Percentiles rank a stretch among this genome's conserved stretches.
Evolutionary conservation across 2,797 vertebrate genomes (phyloP).

Genomic region (Cyclopterus lumpus): DNA sequence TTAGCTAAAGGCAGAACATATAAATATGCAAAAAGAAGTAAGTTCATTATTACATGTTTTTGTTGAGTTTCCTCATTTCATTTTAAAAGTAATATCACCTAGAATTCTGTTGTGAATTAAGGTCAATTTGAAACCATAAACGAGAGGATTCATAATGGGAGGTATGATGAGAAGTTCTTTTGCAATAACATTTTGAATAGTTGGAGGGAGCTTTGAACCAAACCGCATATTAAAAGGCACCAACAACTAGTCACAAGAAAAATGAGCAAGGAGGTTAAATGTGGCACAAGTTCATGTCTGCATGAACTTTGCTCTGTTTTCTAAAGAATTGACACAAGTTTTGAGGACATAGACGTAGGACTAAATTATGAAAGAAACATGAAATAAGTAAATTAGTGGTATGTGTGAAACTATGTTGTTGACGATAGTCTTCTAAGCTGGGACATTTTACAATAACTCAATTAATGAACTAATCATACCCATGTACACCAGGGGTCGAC

Average conservation of each 20-base stretch:
- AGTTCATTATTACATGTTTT: too few relatives aligned
- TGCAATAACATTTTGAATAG: conserved; percentile 34
- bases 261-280: conserved; percentile 35
- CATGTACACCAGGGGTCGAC: conserved; percentile 57
- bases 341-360: conserved; percentile 55
- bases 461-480: conserved; percentile 6
- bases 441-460: conserved; percentile 44
- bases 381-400: conserved; percentile 9
- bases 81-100: neutral
- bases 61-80: neutral
- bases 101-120: too few relatives aligned
- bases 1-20: neutral
- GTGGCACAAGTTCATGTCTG: conserved; percentile 68
- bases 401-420: conserved; percentile 29
- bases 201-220: neutral
- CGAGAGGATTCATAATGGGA: too few relatives aligned
- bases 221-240: neutral
- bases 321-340: conserved; percentile 42
- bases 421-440: neutral
- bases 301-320: conserved; percentile 60
- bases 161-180: conserved; percentile 34
- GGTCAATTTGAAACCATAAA: too few relatives aligned
- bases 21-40: neutral
- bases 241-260: neutral
- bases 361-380: conserved; percentile 36